phyloP scores from a whole-genome alignment of 1,140 invertebrate genomes.

The Potamilus streckersoni region DNA sequence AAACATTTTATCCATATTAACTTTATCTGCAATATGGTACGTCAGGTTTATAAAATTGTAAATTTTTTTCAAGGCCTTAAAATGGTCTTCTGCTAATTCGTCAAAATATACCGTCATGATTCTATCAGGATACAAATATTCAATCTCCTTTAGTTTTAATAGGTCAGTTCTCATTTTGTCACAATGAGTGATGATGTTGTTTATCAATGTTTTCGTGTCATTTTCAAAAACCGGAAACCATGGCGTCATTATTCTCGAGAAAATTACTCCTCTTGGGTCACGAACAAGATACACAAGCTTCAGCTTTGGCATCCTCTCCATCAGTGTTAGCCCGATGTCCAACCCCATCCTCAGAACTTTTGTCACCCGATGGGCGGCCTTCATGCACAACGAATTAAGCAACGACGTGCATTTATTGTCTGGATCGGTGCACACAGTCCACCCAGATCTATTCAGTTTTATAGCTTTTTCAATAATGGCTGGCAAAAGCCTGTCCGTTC shows the following conservation, averaged over 20 bases:
- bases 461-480: too few relatives aligned
- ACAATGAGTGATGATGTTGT: constrained; percentile 9
- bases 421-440: too few relatives aligned
- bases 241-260: constrained; percentile 11
- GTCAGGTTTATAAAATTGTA: too few relatives aligned
- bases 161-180: constrained; percentile 13
- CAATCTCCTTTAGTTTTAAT: background rate
- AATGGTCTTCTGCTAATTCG: too few relatives aligned
- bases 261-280: constrained; percentile 13
- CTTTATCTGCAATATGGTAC: too few relatives aligned
- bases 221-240: constrained; percentile 22
- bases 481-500: too few relatives aligned
- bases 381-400: background rate
- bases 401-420: too few relatives aligned
- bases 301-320: constrained; percentile 6
- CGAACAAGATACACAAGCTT: constrained; percentile 5
- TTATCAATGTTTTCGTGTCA: background rate
- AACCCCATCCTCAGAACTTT: constrained; percentile 23
- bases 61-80: too few relatives aligned
- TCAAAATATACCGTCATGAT: too few relatives aligned
- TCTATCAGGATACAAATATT: background rate
- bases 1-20: too few relatives aligned
- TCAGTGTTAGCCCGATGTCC: constrained; percentile 7
- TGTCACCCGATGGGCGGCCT: background rate
- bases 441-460: too few relatives aligned